phyloP scores from a whole-genome alignment of 2,888 invertebrate species.

The Hydropsyche betteni region DNA sequence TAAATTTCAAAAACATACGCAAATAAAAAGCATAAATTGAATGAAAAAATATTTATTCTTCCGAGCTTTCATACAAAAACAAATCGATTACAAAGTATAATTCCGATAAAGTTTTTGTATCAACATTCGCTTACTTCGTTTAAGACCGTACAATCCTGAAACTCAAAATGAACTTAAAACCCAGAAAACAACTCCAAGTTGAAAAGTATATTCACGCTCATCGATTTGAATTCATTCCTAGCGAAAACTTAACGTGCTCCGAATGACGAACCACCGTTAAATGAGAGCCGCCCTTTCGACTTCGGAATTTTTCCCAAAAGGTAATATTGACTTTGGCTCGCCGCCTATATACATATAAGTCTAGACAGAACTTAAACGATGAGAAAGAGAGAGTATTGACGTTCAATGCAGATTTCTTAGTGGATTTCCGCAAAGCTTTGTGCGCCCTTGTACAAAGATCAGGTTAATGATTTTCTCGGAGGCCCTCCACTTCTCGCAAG shows the following conservation, averaged over 20 bases:
- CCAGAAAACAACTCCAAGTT: constrained; percentile 45
- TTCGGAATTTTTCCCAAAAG: constrained; percentile 21
- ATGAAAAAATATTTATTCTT: too few species aligned
- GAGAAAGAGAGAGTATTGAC: constrained; percentile 45
- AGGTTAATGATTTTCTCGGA: constrained; percentile 51
- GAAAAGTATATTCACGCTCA: constrained; percentile 45
- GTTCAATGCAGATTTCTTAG: constrained; percentile 50
- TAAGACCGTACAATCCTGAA: constrained; percentile 46
- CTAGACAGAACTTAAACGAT: constrained; percentile 30
- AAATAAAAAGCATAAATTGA: too few species aligned
- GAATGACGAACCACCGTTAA: constrained; percentile 44
- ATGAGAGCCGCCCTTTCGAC: constrained; percentile 19
- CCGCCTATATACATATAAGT: not conserved
- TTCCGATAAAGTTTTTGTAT: not conserved
- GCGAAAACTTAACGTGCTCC: constrained; percentile 48
- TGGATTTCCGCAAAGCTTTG: constrained; percentile 48
- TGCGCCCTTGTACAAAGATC: constrained; percentile 50
- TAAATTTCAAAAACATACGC: too few species aligned
- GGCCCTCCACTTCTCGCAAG: constrained; percentile 40
- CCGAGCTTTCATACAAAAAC: too few species aligned
- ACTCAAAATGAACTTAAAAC: constrained; percentile 48
- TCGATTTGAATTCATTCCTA: constrained; percentile 48
- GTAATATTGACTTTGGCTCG: constrained; percentile 47
- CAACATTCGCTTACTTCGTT: constrained; percentile 32
- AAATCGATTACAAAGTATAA: too few species aligned